Base-by-base conservation (phyloP, 2,113 vertebrate species). In the Poecile atricapillus region DNA sequence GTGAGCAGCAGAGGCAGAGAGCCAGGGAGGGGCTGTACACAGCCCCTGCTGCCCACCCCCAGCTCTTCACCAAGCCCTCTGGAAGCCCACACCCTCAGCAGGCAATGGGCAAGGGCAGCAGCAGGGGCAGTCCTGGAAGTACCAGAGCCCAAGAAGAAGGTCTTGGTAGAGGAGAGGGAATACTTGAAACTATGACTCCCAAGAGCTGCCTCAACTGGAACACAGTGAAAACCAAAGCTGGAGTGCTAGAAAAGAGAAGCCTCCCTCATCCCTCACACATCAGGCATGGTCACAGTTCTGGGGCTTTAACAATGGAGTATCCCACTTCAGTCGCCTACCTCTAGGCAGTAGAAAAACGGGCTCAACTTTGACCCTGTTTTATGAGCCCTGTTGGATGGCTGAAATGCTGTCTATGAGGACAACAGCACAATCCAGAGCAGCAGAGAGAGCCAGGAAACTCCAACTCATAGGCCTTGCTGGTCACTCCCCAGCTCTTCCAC, bases 261-360 rank as follows among this genome's bases (percentile, higher is more conserved):
- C 12, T 35, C 18, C 9, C 14, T 27, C 2, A 2, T 9, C 6
- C 9, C 5, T 33, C 39, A 52, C 37, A 46, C 0, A 0, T 25
- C 39, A 33, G 33, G 22, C 28, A 28, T 23, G 7, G 15, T 33
- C 37, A 37, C 53, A 52, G 11, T 31, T 15, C 53, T 37, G 46
- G 9, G 11, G 11, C 23, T 31, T 59, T n/a, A 28, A 49, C 10
- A 30, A 16, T 4, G 8, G 12, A 24, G 20, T 10, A 49, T 20
- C 30, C 50, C 8, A 9, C 7, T 13, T 19, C 30, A n/a, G 12
- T 19, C 13, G 6, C 14, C 6, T 7, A 22, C 4, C 4, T 53
- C 25, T 46, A 23, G 15, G 8, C 8, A 24, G 5, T 4, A 21
- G 35, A n/a, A 7, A n/a, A 58, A 30, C 8, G 21, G 24, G 8